Conservation (phyloP, 2,888 invertebrate species). For the Dasysyrphus tricinctus region DNA sequence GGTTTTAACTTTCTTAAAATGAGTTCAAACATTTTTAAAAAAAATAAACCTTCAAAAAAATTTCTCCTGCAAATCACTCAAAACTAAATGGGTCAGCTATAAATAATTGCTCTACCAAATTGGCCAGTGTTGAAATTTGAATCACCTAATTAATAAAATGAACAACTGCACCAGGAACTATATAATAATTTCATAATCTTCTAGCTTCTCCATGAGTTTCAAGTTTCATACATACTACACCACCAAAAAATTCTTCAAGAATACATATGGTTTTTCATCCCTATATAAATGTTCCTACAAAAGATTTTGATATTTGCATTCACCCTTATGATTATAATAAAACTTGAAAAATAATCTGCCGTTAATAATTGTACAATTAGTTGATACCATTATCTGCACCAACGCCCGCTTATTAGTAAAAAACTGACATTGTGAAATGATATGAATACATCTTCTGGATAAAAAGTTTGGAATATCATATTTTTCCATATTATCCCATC, state of each 20-base stretch:
- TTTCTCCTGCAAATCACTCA: neutral
- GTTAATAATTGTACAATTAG: conserved; percentile 79
- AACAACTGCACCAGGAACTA: conserved; percentile 8
- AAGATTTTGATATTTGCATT: neutral
- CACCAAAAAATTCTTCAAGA: neutral
- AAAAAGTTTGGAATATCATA: conserved; percentile 63
- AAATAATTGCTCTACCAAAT: neutral
- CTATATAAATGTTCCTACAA: neutral
- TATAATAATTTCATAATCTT: neutral
- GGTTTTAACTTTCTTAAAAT: too few relatives aligned
- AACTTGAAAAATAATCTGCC: conserved; percentile 77
- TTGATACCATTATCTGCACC: conserved; percentile 79
- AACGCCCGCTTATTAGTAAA: conserved; percentile 77
- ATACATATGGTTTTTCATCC: conserved; percentile 2
- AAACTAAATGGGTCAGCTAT: neutral
- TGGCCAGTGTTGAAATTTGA: neutral
- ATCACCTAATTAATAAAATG: conserved; percentile 8
- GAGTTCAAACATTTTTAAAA: too few relatives aligned
- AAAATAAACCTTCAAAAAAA: too few relatives aligned
- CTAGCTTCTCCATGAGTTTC: neutral
- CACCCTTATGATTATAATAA: neutral
- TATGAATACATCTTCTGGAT: conserved; percentile 58
- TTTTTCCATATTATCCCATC: conserved; percentile 63
- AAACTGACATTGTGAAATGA: conserved; percentile 62
- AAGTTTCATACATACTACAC: neutral